Base-by-base conservation (phyloP, 2,797 vertebrate genomes). In the Sitta carolinensis region DNA sequence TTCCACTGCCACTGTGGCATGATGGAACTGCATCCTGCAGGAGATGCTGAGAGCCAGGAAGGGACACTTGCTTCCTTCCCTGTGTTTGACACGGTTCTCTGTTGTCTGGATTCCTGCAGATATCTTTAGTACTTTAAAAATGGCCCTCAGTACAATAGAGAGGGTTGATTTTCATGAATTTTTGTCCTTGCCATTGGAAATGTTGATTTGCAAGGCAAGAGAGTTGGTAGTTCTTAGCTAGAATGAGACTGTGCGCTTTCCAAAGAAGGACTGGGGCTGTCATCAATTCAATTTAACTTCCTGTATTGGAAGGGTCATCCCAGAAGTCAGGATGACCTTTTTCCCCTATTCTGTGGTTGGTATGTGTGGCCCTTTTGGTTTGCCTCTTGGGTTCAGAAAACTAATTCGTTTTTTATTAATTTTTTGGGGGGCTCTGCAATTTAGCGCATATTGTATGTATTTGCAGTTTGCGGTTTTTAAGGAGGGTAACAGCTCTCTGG, bases 401-500 rank as follows among this genome's bases (percentile, higher is more conserved):
- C 18, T 5, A 15, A 30, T 47, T 89, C n/a, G 22, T 93, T 83
- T 54, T 45, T 27, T 86, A 36, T 91, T 94, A 79, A 91, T 84
- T 59, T 61, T 36, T 36, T 36, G 36, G 36, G 36, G 20, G 14
- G 30, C 40, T 90, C 59, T 79, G 30, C 64, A 13, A 13, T 94
- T 93, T 87, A 89, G 47, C 90, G 72, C 84, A n/a, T 47, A 29
- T 86, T 81, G 54, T 92, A 61, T 89, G 22, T 94, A 45, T 85
- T 87, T 97, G 50, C 96, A 99, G 99, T 97, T 98, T 82, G 97
- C 95, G 91, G 93, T 98, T 88, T 82, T 98, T 87, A 95, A 97
- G 82, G 98, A 98, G 75, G 82, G 94, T 17, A 95, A 78, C 17
- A 72, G 85, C 18, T 63, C 94, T 74, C 32, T 69, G 47, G 96